Evolutionary conservation across 2,888 invertebrate genomes (phyloP), one percentile per base, ranked within the genome.

Genomic region (Gibbula magus): DNA sequence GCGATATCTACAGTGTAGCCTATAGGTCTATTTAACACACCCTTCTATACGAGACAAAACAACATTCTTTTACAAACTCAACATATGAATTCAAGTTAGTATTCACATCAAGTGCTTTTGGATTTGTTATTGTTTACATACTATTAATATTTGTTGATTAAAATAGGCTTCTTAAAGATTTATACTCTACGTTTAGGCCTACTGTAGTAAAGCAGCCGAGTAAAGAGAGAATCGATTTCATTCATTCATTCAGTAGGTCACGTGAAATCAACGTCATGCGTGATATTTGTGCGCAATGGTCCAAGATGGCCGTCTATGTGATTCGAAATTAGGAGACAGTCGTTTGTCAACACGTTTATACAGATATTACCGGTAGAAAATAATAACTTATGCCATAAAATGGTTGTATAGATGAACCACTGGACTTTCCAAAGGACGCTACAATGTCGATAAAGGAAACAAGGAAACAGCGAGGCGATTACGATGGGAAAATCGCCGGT

Each of bases 401-500:
- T 20, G 29, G 39, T 25, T 32, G 53, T 73, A 78, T 78, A 78
- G 51, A 51, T 78, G 20, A 61, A 29, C 22, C 39, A 29, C 32
- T 25, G 51, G 20, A 22, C n/a, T 10, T 39, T 66, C 29, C 13
- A 66, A 16, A 61, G 67, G 39, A 66, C 13, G 54, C 75, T 66
- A 39, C 29, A 51, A 73, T 20, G 52, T 61, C 45, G 53, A 83
- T 78, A 73, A 88, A 90, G 89, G 86, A 88, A 79, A 83, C 87
- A 51, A 87, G 87, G 76, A 89, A 83, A 82, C 82, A 86, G 45
- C 87, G 86, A 81, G 86, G 87, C 78, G 89, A 89, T 79, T 90
- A 90, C 79, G 92, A 91, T 81, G 91, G 91, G 77, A 91, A 91
- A 84, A 92, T 93, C 77, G 93, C 93, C 81, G 99, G 99, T 79